These are phyloP conservation scores for Phymastichus coffea DNA, from an alignment of 1,140 invertebrate species.

Conservation along the genomic window DNA sequence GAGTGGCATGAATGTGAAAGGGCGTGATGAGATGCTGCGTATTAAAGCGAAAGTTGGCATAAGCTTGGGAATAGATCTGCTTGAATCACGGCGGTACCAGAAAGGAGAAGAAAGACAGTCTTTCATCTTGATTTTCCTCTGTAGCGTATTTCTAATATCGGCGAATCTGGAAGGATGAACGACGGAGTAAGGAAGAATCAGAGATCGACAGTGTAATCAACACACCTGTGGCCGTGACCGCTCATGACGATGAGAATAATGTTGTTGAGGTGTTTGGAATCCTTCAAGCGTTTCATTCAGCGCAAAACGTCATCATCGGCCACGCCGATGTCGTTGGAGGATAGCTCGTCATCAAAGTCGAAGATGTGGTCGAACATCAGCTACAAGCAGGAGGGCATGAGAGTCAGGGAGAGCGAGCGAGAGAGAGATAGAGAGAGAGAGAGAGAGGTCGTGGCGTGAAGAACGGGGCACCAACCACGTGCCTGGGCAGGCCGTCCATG, in stretches of 20 bases:
- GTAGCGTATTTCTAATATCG: slow-evolving; percentile 77
- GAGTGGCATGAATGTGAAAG: slow-evolving; percentile 77
- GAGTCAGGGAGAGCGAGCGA: no score
- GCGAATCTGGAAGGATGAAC: slow-evolving; percentile 66
- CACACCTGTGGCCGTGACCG: slow-evolving; percentile 81
- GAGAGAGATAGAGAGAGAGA: no score
- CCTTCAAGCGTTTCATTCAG: slow-evolving; percentile 64
- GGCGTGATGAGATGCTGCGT: slow-evolving; percentile 82
- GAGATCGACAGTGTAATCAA: no score
- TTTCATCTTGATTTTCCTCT: slow-evolving; percentile 88
- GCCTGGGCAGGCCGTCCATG: slow-evolving; percentile 73
- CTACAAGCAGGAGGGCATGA: slow-evolving; percentile 41
- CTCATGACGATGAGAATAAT: slow-evolving; percentile 83
- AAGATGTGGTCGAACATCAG: slow-evolving; percentile 74
- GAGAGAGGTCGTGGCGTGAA: no score
- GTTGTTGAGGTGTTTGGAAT: slow-evolving; percentile 67
- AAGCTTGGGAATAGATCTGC: slow-evolving; percentile 60
- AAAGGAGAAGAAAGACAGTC: slow-evolving; percentile 79
- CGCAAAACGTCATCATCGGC: slow-evolving; percentile 73
- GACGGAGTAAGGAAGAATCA: no score
- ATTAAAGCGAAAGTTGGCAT: no score
- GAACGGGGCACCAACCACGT: slow-evolving; percentile 73
- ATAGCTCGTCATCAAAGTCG: slow-evolving; percentile 86
- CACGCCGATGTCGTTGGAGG: slow-evolving; percentile 73
- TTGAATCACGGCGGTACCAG: slow-evolving; percentile 71